Evolutionary conservation across 1,140 invertebrate species (phyloP), one percentile per base, ranked within the genome.

Genomic region (Lordiphosa mommai): DNA sequence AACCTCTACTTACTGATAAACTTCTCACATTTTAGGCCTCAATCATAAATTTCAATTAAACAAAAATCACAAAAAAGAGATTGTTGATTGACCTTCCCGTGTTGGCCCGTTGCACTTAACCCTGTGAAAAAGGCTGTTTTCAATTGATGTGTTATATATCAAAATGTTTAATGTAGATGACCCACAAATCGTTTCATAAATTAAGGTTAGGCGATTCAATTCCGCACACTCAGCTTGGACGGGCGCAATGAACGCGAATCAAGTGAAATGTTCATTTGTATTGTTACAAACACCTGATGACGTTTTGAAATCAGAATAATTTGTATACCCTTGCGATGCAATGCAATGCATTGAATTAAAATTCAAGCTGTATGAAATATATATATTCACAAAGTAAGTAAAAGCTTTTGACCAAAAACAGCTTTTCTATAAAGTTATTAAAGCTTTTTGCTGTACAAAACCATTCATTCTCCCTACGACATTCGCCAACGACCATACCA

Each of bases 401-500:
- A 27, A 27, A 27, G 23, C 23, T 27, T 27, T 27, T 27, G 1
- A 5, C 23, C 7, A 0, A 27, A 7, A 27, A 27, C 23, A 27
- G 23, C 23, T 27, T n/a, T n/a, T n/a, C n/a, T n/a, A n/a, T n/a
- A n/a, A n/a, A n/a, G n/a, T 40, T 5, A 20, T 4, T n/a, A 2
- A 16, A 40, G 37, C 37, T 40, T 43, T 43, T 29, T 29, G 40
- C 10, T 43, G 20, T 3, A 23, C 2, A 43, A 43, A 20, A 3
- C 2, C 10, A 1, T 27, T 10, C 4, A 43, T 8, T 1, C 4
- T 4, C 23, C 40, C 4, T 13, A 8, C 16, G 50, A 13, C 17
- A 49, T 34, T 59, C 50, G 70, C 70, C 76, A 77, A 82, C 76
- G 76, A 82, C 72, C 72, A 82, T 73, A 82, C 70, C 50, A 82